phyloP scores from a whole-genome alignment of 2,113 vertebrate species.

The Serinus canaria region DNA sequence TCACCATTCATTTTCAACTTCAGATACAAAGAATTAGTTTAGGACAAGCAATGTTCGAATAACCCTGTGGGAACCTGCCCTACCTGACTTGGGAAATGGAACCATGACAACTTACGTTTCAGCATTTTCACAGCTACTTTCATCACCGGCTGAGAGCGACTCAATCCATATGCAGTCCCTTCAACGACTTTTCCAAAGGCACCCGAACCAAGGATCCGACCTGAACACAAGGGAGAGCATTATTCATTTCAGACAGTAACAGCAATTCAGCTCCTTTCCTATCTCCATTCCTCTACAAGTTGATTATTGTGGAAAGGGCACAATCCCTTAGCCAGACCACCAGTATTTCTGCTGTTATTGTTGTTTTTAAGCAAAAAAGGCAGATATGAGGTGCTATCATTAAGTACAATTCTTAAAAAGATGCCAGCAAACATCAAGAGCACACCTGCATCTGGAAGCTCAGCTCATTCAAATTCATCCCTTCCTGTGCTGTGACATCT shows the following conservation, averaged over 20 bases:
- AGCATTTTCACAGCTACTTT: conserved; percentile 99
- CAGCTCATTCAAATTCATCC: neutral
- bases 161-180: conserved; percentile 94
- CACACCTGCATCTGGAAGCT: neutral
- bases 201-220: conserved; percentile 94
- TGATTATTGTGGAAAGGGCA: neutral
- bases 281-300: neutral
- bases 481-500: neutral
- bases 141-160: conserved; percentile 95
- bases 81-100: neutral
- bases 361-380: neutral
- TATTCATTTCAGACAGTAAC: neutral
- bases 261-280: neutral
- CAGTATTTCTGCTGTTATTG: neutral
- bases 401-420: neutral
- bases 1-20: neutral
- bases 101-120: conserved; percentile 84
- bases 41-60: neutral
- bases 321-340: neutral
- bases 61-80: neutral
- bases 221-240: conserved; percentile 60
- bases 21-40: neutral
- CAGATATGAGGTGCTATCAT: neutral
- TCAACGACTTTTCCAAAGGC: conserved; percentile 98
- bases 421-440: neutral